phyloP scores from a whole-genome alignment of 2,113 vertebrate genomes.

The Myotis davidii region DNA sequence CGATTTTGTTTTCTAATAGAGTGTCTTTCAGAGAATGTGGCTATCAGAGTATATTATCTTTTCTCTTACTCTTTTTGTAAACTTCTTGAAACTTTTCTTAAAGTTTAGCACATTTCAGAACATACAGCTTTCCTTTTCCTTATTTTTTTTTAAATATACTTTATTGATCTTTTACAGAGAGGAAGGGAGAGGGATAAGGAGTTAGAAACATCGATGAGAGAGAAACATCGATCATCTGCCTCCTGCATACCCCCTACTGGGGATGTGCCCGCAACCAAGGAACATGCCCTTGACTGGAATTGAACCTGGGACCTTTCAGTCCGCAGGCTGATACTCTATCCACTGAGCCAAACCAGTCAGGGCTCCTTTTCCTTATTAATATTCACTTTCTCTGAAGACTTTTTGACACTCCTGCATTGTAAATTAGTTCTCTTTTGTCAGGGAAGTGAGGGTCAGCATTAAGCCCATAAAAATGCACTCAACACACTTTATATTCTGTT shows the following conservation, averaged over 20 bases:
- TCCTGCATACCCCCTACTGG: too few species aligned
- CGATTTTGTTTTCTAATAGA: neutral
- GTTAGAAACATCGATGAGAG: too few species aligned
- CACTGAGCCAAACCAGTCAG: too few species aligned
- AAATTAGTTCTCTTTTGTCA: constrained; percentile 6
- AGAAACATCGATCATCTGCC: too few species aligned
- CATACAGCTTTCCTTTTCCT: neutral
- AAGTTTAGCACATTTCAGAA: constrained; percentile 28
- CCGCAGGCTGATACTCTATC: too few species aligned
- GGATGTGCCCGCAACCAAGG: too few species aligned
- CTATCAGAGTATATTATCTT: constrained; percentile 12
- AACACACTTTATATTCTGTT: neutral
- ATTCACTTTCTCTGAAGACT: neutral
- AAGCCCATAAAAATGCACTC: constrained; percentile 5
- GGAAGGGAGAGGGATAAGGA: too few species aligned
- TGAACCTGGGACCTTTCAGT: too few species aligned
- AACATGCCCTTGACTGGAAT: too few species aligned
- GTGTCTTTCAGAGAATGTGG: constrained; percentile 2
- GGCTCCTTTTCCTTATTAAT: constrained; percentile 3
- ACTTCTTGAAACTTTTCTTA: constrained; percentile 36
- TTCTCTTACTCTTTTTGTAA: neutral
- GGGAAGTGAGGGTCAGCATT: neutral
- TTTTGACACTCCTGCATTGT: constrained; percentile 19
- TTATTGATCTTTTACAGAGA: too few species aligned
- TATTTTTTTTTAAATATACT: neutral